Conservation (phyloP, 2,888 invertebrate genomes). For the Lamellibrachia columna region DNA sequence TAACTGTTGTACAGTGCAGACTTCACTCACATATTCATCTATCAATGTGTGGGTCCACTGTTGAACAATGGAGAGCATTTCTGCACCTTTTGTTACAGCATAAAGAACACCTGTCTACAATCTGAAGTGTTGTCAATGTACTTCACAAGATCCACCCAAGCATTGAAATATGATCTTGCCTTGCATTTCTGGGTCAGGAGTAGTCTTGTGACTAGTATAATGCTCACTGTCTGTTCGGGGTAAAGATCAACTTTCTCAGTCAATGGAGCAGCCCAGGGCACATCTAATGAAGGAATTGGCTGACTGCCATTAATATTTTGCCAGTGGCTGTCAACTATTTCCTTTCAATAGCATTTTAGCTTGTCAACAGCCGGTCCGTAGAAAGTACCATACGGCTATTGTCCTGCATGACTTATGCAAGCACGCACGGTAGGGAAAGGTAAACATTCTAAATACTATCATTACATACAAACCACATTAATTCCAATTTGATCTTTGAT, state of each 20-base stretch:
- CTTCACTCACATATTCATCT: not conserved
- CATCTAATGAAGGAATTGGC: not conserved
- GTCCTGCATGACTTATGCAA: not conserved
- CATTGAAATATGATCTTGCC: constrained; percentile 10
- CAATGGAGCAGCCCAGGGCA: not conserved
- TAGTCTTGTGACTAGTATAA: not conserved
- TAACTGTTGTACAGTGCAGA: not conserved
- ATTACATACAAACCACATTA: not conserved
- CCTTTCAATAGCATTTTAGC: not conserved
- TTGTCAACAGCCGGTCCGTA: not conserved
- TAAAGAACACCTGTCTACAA: not conserved
- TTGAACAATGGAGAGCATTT: not conserved
- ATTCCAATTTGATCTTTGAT: not conserved
- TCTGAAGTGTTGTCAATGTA: not conserved
- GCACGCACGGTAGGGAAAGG: not conserved
- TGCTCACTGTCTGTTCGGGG: not conserved
- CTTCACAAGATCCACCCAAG: not conserved
- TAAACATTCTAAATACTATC: not conserved
- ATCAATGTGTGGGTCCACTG: not conserved
- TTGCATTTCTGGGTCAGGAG: not conserved
- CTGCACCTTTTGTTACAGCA: not conserved
- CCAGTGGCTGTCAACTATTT: not conserved
- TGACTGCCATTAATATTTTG: not conserved
- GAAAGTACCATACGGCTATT: not conserved
- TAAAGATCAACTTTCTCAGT: constrained; percentile 7